Conservation (phyloP, 1,140 invertebrate species). For the Ruditapes philippinarum region DNA sequence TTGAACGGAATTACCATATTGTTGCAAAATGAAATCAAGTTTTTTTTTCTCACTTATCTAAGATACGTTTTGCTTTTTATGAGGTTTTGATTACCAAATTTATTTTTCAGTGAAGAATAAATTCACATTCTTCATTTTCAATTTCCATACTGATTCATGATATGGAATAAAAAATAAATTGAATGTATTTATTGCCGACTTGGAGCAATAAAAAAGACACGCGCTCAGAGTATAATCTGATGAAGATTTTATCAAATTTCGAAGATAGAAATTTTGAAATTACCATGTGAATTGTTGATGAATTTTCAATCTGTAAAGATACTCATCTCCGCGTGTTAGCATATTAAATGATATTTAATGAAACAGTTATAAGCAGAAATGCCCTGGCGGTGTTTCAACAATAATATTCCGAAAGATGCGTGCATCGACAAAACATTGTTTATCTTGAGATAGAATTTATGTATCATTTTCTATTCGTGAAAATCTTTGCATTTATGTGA, state of each 20-base stretch:
- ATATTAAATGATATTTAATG: too few species aligned
- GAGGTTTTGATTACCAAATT: constrained; percentile 7
- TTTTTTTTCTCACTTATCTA: constrained; percentile 1
- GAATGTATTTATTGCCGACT: background rate
- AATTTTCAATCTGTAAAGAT: background rate
- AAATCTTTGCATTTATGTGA: too few species aligned
- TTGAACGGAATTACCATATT: constrained; percentile 11
- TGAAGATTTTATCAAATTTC: background rate
- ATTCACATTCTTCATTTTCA: background rate
- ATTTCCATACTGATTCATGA: background rate
- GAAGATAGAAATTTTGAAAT: background rate
- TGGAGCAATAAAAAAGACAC: background rate
- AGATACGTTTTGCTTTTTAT: background rate
- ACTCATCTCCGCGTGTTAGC: too few species aligned
- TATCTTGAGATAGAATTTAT: too few species aligned
- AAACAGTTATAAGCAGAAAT: too few species aligned
- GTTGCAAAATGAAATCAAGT: background rate
- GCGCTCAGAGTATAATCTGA: background rate
- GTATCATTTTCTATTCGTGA: too few species aligned
- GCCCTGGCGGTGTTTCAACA: too few species aligned
- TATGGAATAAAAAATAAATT: background rate
- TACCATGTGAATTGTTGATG: background rate
- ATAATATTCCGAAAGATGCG: too few species aligned
- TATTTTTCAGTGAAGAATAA: background rate
- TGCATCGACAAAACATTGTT: too few species aligned